Conservation (phyloP, 2,113 vertebrate species). For the Apteryx mantelli region DNA sequence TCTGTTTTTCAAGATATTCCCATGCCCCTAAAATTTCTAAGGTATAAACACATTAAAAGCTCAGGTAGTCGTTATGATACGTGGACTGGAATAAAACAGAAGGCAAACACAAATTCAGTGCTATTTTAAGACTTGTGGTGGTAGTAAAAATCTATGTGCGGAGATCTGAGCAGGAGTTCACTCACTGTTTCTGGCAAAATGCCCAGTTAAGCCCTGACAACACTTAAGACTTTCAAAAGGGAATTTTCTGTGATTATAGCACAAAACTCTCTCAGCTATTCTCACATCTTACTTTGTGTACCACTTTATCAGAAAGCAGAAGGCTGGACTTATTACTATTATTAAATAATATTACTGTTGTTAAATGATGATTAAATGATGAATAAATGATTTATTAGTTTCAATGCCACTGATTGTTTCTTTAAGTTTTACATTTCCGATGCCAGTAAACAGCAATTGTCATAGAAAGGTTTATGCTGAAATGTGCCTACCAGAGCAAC, state of each 20-base stretch:
- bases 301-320: neutral
- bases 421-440: neutral
- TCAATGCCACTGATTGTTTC: neutral
- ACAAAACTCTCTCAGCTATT: neutral
- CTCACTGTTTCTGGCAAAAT: neutral
- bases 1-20: neutral
- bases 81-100: neutral
- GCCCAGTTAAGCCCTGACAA: neutral
- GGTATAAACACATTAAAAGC: neutral
- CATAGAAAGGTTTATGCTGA: neutral
- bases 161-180: neutral
- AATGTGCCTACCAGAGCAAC: neutral
- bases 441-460: neutral
- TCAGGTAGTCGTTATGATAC: neutral
- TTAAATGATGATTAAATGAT: too few relatives aligned
- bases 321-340: neutral
- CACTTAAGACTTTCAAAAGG: neutral
- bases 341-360: neutral
- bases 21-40: neutral
- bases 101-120: neutral
- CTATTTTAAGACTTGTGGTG: conserved; percentile 23
- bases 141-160: conserved; percentile 17
- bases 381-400: neutral
- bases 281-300: neutral
- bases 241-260: neutral